phyloP scores from a whole-genome alignment of 2,797 vertebrate species.

The Orientallactaga sibirica region DNA sequence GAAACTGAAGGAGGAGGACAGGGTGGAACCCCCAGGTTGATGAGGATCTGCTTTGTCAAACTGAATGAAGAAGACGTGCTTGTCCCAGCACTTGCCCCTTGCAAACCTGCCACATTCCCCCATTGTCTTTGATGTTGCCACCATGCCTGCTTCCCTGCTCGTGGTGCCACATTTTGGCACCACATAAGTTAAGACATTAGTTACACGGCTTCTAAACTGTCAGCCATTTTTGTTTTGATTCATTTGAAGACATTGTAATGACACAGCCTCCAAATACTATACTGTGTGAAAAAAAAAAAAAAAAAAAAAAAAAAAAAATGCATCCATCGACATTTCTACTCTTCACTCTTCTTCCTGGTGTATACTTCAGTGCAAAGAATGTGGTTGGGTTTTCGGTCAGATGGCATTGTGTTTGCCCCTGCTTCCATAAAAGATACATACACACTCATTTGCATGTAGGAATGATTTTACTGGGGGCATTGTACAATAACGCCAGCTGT shows the following conservation, averaged over 20 bases:
- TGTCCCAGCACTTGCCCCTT: not conserved
- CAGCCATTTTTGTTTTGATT: slow-evolving; percentile 9
- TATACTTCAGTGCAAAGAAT: not conserved
- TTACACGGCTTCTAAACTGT: not conserved
- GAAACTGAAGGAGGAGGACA: not conserved
- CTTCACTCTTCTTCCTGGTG: not conserved
- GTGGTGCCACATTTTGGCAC: not conserved
- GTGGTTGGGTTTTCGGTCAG: not conserved
- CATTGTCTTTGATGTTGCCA: not conserved
- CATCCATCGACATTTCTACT: not conserved
- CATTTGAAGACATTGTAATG: not conserved
- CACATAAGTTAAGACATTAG: not conserved
- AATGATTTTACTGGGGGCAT: not conserved
- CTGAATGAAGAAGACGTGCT: no score
- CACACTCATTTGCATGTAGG: not conserved
- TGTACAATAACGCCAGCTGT: not conserved
- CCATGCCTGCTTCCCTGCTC: not conserved
- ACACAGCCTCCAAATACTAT: not conserved
- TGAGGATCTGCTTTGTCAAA: not conserved
- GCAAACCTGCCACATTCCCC: not conserved
- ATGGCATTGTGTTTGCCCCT: no score
- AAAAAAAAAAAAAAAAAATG: not conserved
- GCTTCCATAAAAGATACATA: not conserved
- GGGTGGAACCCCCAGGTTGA: not conserved
- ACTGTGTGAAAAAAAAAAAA: not conserved